phyloP scores from a whole-genome alignment of 2,113 vertebrate species.

The Dascyllus trimaculatus region DNA sequence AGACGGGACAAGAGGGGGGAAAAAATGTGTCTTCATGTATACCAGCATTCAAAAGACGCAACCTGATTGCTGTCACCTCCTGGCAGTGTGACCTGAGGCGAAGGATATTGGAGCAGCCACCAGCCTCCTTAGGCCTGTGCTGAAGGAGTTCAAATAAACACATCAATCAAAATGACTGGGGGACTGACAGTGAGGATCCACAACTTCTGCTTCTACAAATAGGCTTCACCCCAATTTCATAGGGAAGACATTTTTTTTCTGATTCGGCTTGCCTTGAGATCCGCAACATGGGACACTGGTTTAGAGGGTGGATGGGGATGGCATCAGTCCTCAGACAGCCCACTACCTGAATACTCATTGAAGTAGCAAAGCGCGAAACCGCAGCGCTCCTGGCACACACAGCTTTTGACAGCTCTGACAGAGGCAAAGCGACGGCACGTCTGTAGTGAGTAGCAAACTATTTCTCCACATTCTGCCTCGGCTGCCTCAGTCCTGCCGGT shows the following conservation, averaged over 20 bases:
- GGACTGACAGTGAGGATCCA: constrained; percentile 27
- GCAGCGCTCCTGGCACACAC: constrained; percentile 7
- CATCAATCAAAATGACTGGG: constrained; percentile 58
- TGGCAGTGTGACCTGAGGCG: constrained; percentile 39
- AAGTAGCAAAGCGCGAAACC: constrained; percentile 29
- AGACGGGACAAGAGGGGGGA: background rate
- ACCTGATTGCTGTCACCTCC: constrained; percentile 22
- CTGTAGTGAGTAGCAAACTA: constrained; percentile 22
- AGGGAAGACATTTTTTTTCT: constrained; percentile 23
- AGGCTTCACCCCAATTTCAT: constrained; percentile 45
- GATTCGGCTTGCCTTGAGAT: constrained; percentile 12
- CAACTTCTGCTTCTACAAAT: constrained; percentile 39
- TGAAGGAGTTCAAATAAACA: constrained; percentile 59
- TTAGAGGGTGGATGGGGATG: constrained; percentile 10
- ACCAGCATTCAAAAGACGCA: constrained; percentile 13
- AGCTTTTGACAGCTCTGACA: constrained; percentile 39
- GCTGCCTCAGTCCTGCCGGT: constrained; percentile 26
- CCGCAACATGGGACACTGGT: background rate
- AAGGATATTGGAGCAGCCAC: constrained; percentile 33
- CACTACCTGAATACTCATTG: constrained; percentile 32
- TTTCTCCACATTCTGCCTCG: constrained; percentile 23
- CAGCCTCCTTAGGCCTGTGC: constrained; percentile 5
- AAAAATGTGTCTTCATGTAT: background rate
- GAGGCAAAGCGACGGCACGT: constrained; percentile 32
- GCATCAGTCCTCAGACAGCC: background rate